Percentiles rank a stretch among this genome's conserved stretches.
phyloP scores from a whole-genome alignment of 2,888 invertebrate genomes.

The Himalopsyche anomala region DNA sequence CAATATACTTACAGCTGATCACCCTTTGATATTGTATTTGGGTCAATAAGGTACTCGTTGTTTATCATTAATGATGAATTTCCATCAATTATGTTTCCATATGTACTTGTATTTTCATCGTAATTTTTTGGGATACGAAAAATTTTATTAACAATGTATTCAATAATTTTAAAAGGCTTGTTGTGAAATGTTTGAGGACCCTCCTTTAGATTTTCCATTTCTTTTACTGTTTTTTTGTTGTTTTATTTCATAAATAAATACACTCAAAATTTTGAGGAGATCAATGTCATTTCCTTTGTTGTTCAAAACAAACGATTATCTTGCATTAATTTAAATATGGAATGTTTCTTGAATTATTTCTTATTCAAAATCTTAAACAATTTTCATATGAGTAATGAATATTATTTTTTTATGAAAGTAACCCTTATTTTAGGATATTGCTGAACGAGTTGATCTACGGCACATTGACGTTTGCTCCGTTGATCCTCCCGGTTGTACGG shows the following conservation, averaged over 20 bases:
- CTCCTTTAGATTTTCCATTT: slow-evolving; percentile 49
- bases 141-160: slow-evolving; percentile 47
- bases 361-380: too few relatives aligned
- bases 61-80: neutral
- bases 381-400: neutral
- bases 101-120: neutral
- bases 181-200: slow-evolving; percentile 23
- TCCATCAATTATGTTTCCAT: neutral
- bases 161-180: slow-evolving; percentile 28
- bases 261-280: neutral
- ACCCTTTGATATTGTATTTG: neutral
- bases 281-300: neutral
- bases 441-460: slow-evolving; percentile 89
- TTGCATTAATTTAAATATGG: slow-evolving; percentile 11
- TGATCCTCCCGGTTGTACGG: slow-evolving; percentile 99
- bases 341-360: neutral
- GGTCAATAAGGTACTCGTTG: neutral
- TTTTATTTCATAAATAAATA: slow-evolving; percentile 8
- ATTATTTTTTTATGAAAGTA: neutral
- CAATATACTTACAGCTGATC: neutral
- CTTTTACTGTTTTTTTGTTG: slow-evolving; percentile 44
- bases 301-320: neutral
- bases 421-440: slow-evolving; percentile 79
- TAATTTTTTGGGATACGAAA: slow-evolving; percentile 40
- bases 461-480: slow-evolving; percentile 94